Evolutionary conservation across 2,113 vertebrate genomes (phyloP), one percentile per base, ranked within the genome.

Genomic region (Sus scrofa): DNA sequence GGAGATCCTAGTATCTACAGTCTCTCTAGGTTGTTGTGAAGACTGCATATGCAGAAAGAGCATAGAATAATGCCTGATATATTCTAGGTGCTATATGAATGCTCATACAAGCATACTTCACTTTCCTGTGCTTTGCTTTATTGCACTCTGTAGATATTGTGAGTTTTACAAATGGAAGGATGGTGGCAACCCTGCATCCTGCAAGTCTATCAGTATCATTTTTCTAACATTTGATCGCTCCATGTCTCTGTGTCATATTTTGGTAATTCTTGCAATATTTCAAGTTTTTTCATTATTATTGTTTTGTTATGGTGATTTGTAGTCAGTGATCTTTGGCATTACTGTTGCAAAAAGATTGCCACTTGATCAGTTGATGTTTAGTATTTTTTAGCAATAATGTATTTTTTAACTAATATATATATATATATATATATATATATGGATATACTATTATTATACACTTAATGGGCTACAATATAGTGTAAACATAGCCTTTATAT

Each of bases 41-140:
- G 52, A 32, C 22, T 50, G 22, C 8, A 2, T 7, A 2, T 6
- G 50, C 14, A 32, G 30, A 10, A 60, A 44, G 73, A 70, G 32
- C 3, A 6, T 3, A 34, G 78, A 22, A 15, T 2, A 27, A 58
- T 9, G 19, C 4, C 52, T 7, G 15, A 26, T 1, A 0, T n/a
- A 18, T 9, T 65, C 18, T 12, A 7, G 22, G 19, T 1, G 62
- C 67, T 39, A 1, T 44, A 10, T 2, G 62, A 58, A 65, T 26
- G 27, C 20, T 75, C 9, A 16, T 11, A 14, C 75, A 1, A 0
- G 19, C 52, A 24, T 0, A 7, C 5, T 8, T 56, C 3, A 3
- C 54, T 22, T n/a, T 56, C n/a, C 12, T 0, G 0, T 1, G 3
- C 50, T 32, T 52, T 7, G 50, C 50, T 77, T 77, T 54, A 20